Percentiles rank a stretch among this genome's conserved stretches.
These are phyloP conservation scores for Fulmarus glacialis DNA, from an alignment of 2,113 vertebrate species.

Conservation along the genomic window DNA sequence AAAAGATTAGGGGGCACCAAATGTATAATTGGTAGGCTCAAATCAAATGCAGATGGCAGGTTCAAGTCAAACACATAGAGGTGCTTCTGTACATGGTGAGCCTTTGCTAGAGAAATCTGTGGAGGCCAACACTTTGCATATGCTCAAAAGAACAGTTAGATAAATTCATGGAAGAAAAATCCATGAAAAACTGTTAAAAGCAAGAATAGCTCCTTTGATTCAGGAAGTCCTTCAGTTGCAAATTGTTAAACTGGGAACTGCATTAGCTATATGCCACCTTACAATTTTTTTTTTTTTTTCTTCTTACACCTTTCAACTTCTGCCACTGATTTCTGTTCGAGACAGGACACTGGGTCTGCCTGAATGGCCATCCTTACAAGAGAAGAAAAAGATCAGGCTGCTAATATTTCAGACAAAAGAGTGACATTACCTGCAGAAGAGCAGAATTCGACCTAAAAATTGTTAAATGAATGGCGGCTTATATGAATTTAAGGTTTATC, in stretches of 20 bases:
- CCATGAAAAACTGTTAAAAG: background rate
- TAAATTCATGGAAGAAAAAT: background rate
- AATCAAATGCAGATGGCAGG: background rate
- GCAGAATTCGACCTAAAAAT: background rate
- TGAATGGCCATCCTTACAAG: background rate
- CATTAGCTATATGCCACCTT: background rate
- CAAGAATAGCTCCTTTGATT: background rate
- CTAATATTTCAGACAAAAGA: background rate
- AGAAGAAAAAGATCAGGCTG: background rate
- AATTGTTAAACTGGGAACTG: background rate
- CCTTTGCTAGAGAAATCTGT: background rate
- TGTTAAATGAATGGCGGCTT: background rate
- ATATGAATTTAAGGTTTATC: background rate
- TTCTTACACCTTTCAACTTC: background rate
- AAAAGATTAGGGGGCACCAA: background rate
- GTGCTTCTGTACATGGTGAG: background rate
- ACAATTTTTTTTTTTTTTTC: accelerated
- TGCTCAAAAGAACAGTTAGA: background rate
- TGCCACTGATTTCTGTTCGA: background rate
- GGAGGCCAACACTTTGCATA: background rate
- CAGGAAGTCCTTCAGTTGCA: background rate
- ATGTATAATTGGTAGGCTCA: background rate
- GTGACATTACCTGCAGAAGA: background rate
- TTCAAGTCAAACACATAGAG: background rate
- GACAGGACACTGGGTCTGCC: background rate